Evolutionary conservation across 2,888 invertebrate genomes (phyloP), one percentile per base, ranked within the genome.

Genomic region (Odontocolon sp.): DNA sequence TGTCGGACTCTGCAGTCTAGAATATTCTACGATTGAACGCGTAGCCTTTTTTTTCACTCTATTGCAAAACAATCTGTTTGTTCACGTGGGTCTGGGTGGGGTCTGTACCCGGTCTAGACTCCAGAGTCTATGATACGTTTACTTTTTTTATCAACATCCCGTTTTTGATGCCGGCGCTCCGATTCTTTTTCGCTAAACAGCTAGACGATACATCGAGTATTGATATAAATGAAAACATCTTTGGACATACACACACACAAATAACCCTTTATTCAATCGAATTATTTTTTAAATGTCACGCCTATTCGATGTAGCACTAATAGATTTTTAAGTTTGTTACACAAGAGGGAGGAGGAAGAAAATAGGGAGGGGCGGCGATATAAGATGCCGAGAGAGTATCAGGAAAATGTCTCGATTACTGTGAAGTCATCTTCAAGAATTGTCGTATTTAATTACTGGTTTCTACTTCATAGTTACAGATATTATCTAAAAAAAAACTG

Each of bases 91-190:
- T 16, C 33, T 3, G 23, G 21, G 18, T n/a, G n/a, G 18, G 38
- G 69, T 52, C 36, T 52, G 28, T 50, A 33, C 50, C 18, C 64
- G 26, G 52, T 70, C 75, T 66, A 66, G 69, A 70, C 59, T 68
- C 47, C 18, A 38, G 36, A 63, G 40, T 59, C 64, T 45, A 52
- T 9, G 52, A 45, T 42, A 31, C 52, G 26, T 33, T 28, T 26
- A 4, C 4, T 21, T 18, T 9, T 2, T n/a, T n/a, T 11, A n/a
- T n/a, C n/a, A n/a, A n/a, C n/a, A n/a, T n/a, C n/a, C n/a, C n/a
- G n/a, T n/a, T n/a, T n/a, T n/a, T n/a, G n/a, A n/a, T n/a, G n/a
- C n/a, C n/a, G n/a, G n/a, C n/a, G n/a, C n/a, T n/a, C n/a, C n/a
- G n/a, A n/a, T n/a, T n/a, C n/a, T n/a, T n/a, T n/a, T n/a, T n/a